Percentiles rank a stretch among this genome's conserved stretches.
Conservation (phyloP, 2,888 invertebrate species). For the Graphium colonna region DNA sequence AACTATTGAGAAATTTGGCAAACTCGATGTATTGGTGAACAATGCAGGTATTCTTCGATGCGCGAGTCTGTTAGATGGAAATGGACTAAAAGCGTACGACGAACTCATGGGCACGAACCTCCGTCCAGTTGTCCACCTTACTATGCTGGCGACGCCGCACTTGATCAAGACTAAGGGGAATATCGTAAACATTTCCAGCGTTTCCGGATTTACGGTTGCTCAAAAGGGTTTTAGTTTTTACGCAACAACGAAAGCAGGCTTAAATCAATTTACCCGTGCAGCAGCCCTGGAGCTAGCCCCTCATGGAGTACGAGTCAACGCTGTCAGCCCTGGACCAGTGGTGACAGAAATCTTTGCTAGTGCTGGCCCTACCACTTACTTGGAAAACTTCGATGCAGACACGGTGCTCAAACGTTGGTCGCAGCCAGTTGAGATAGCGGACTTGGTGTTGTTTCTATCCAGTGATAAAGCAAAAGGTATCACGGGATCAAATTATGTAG, state of each 20-base stretch:
- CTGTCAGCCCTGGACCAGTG: conserved; percentile 34
- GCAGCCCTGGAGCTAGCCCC: conserved; percentile 84
- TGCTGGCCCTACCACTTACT: no score
- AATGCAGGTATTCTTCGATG: no score
- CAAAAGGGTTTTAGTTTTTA: no score
- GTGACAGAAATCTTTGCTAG: conserved; percentile 73
- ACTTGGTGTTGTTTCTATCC: conserved; percentile 37
- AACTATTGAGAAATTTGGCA: neutral
- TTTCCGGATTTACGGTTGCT: no score
- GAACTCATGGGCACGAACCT: no score
- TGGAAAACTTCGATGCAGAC: conserved; percentile 72
- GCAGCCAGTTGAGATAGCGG: conserved; percentile 34
- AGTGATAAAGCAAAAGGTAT: conserved; percentile 39
- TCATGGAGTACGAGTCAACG: conserved; percentile 84
- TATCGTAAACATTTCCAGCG: no score
- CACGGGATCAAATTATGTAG: conserved; percentile 36
- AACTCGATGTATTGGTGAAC: no score
- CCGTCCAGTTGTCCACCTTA: no score
- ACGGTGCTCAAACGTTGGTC: conserved; percentile 28
- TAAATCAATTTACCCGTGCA: no score
- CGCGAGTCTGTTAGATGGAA: conserved; percentile 42
- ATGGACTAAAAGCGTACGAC: no score
- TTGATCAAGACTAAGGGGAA: no score
- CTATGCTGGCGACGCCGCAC: no score
- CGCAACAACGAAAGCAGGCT: conserved; percentile 86